These are phyloP conservation scores for Tyrophagus putrescentiae DNA, from an alignment of 1,140 invertebrate genomes.

Conservation along the genomic window DNA sequence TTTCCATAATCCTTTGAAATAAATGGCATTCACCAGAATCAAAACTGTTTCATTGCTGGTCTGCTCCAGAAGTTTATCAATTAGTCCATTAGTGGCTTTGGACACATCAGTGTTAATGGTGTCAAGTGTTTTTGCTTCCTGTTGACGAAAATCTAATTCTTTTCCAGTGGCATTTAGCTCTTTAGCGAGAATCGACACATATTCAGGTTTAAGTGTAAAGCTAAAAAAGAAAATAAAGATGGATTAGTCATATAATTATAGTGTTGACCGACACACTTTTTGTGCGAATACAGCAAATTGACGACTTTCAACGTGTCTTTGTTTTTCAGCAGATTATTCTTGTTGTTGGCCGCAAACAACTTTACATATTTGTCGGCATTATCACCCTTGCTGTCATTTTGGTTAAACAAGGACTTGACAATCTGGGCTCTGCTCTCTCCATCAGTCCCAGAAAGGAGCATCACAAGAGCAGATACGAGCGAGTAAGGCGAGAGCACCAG, in stretches of 20 bases:
- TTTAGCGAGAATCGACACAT: too few species aligned
- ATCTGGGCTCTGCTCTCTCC: background rate
- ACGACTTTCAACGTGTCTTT: background rate
- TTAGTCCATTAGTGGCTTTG: constrained; percentile 51
- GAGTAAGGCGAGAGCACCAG: background rate
- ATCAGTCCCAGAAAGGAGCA: background rate
- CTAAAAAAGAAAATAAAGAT: too few species aligned
- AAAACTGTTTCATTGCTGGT: constrained; percentile 41
- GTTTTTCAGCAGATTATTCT: background rate
- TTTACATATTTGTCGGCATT: background rate
- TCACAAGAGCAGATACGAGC: background rate
- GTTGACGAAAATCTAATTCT: background rate
- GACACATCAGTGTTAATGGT: constrained; percentile 54
- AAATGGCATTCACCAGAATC: constrained; percentile 63
- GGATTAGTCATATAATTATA: too few species aligned
- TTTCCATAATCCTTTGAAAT: constrained; percentile 69
- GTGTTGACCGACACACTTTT: too few species aligned
- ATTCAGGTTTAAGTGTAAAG: too few species aligned
- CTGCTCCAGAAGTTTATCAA: constrained; percentile 47
- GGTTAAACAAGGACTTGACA: background rate
- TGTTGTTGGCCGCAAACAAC: background rate
- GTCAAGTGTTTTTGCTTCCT: constrained; percentile 35
- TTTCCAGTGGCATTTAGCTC: background rate
- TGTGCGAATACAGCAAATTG: constrained; percentile 1
- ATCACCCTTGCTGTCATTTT: background rate